Evolutionary conservation across 2,888 invertebrate species (phyloP), one percentile per base, ranked within the genome.

Genomic region (Ametastegia equiseti): DNA sequence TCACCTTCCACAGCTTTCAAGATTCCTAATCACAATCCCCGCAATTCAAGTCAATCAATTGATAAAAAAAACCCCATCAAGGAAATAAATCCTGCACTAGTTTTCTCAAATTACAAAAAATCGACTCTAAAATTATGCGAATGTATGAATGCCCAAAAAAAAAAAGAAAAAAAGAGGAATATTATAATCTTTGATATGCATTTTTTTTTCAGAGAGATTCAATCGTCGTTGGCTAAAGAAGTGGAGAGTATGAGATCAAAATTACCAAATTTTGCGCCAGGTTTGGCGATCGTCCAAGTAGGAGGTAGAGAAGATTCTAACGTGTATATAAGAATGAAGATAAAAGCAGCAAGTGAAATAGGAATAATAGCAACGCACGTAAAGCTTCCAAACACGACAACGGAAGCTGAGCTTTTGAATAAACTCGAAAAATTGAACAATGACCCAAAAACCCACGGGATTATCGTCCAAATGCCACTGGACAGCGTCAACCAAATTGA

Each of bases 291-390:
- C 89, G 97, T 99, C 65, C 97, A 99, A 94, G 99, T 99, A 83
- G 99, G 99, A 13, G 96, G 96, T 1, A 94, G 99, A 0, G 98
- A 98, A 91, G 99, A 99, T 92, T 99, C 99, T 65, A 99, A 99
- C 93, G 98, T 99, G 5, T 99, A 99, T 93, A 99, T 99, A 89
- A 94, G 97, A 47, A 98, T 97, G 96, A 99, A 99, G 93, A 94
- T 98, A 81, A 97, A 96, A 91, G 97, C 98, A 0, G 99, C 99
- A 0, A 94, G 93, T 79, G 97, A 97, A 87, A 97, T 99, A 86
- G 99, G 99, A 81, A 97, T 99, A 78, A 91, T 93, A 30, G 97
- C 97, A 0, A 93, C 95, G 63, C 98, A 98, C 90, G 92, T 98
- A 2, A 94, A 96, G 85, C 92, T 99, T 84, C 96, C 98, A 0